Conservation (phyloP, 2,113 vertebrate genomes). For the Proterorhinus semilunaris region DNA sequence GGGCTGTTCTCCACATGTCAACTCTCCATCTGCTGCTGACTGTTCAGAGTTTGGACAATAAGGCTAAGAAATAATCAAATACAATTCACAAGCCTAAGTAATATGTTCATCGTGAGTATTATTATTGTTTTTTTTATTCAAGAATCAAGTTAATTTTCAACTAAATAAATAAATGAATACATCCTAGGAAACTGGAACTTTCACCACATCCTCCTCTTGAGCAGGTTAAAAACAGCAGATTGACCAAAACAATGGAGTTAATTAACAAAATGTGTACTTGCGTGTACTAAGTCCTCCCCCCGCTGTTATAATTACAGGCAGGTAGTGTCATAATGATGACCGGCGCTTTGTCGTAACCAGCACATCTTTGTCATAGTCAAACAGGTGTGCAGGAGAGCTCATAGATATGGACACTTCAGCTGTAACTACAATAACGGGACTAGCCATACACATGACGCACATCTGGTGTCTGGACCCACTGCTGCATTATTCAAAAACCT, state of each 20-base stretch:
- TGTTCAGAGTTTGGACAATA: too few species aligned
- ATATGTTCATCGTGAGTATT: too few species aligned
- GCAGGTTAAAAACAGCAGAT: background rate
- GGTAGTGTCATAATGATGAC: slow-evolving; percentile 13
- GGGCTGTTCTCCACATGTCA: too few species aligned
- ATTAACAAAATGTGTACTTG: slow-evolving; percentile 19
- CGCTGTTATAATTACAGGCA: slow-evolving; percentile 35
- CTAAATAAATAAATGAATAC: background rate
- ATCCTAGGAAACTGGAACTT: background rate
- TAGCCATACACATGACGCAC: slow-evolving; percentile 32
- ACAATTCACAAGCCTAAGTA: too few species aligned
- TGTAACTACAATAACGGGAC: slow-evolving; percentile 25
- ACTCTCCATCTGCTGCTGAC: too few species aligned
- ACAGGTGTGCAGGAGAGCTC: slow-evolving; percentile 4
- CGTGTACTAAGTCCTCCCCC: slow-evolving; percentile 6
- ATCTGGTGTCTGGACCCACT: slow-evolving; percentile 48
- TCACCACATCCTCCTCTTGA: slow-evolving; percentile 10
- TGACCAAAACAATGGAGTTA: slow-evolving; percentile 13
- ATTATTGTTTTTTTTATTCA: too few species aligned
- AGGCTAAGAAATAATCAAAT: too few species aligned
- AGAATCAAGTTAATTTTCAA: background rate
- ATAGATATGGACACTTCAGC: slow-evolving; percentile 10
- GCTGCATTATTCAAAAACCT: slow-evolving; percentile 66
- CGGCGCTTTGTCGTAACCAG: background rate
- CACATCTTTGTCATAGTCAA: background rate